Percentiles rank a stretch among this genome's conserved stretches.
Evolutionary conservation across 2,797 vertebrate species (phyloP).

Genomic region (Perodicticus potto): DNA sequence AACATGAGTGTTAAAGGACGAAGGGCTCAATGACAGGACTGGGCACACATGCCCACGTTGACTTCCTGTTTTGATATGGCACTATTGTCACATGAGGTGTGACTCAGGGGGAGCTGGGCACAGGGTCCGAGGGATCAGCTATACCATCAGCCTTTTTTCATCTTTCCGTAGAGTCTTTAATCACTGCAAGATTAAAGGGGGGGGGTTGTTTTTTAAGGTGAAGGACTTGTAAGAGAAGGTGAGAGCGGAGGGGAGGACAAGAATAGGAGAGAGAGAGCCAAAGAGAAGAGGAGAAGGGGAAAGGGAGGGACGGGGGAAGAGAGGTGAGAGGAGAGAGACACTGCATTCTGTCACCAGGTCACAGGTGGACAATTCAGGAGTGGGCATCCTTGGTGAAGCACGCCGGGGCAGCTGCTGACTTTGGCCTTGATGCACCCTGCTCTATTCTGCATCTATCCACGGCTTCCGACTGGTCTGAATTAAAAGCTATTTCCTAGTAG

Average conservation of each 20-base stretch:
- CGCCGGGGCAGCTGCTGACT: constrained; percentile 77
- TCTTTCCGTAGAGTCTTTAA: not conserved
- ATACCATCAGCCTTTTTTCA: not conserved
- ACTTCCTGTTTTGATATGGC: not conserved
- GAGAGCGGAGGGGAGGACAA: too few species aligned
- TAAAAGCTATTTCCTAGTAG: constrained; percentile 84
- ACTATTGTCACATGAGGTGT: rapidly evolving
- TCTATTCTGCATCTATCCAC: constrained; percentile 60
- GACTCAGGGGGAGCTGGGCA: not conserved
- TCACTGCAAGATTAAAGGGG: not conserved
- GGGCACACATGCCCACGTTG: rapidly evolving
- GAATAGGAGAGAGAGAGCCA: too few species aligned
- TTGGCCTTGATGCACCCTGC: constrained; percentile 85
- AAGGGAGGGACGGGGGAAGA: too few species aligned
- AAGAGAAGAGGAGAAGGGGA: not conserved
- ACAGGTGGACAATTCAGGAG: constrained; percentile 31
- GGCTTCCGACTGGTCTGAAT: constrained; percentile 83
- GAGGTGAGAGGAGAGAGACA: not conserved
- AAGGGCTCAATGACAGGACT: not conserved
- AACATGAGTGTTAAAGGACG: not conserved
- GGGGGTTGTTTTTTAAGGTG: not conserved
- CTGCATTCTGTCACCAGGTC: rapidly evolving
- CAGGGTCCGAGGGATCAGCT: rapidly evolving
- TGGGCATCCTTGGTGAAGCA: constrained; percentile 82
- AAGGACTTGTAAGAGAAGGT: not conserved